Evolutionary conservation across 2,797 vertebrate genomes (phyloP).

Genomic region (Ctenopoma multispine): DNA sequence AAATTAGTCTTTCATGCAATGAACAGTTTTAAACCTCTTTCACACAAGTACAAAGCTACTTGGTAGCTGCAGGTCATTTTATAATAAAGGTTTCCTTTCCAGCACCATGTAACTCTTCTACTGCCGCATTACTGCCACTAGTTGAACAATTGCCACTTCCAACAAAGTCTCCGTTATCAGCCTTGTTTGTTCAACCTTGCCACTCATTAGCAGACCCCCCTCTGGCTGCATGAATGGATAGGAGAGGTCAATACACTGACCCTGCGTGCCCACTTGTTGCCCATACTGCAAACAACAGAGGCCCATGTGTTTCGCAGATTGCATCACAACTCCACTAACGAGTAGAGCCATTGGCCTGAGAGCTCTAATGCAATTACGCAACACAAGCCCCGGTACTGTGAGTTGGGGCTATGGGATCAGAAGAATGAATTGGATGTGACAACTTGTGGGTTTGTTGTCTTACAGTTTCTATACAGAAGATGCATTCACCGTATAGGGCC

Average conservation of each 20-base stretch:
- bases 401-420: slow-evolving; percentile 33
- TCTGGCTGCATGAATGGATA: slow-evolving; percentile 69
- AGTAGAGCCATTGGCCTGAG: slow-evolving; percentile 71
- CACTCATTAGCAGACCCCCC: slow-evolving; percentile 80
- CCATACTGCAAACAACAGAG: slow-evolving; percentile 71
- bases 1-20: background rate
- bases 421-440: slow-evolving; percentile 75
- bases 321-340: slow-evolving; percentile 75
- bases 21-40: slow-evolving; percentile 12
- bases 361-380: slow-evolving; percentile 81
- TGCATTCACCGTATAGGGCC: slow-evolving; percentile 10
- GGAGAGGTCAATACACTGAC: slow-evolving; percentile 70
- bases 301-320: slow-evolving; percentile 73
- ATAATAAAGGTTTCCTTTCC: slow-evolving; percentile 37
- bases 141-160: slow-evolving; percentile 65
- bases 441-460: slow-evolving; percentile 61
- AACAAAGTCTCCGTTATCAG: slow-evolving; percentile 71
- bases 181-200: slow-evolving; percentile 77
- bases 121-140: slow-evolving; percentile 59
- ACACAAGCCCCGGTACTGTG: slow-evolving; percentile 60
- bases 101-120: slow-evolving; percentile 37
- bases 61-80: slow-evolving; percentile 21
- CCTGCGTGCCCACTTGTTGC: slow-evolving; percentile 70
- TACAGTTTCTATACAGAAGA: slow-evolving; percentile 42
- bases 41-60: slow-evolving; percentile 33